These are phyloP conservation scores for Aplochiton taeniatus DNA, from an alignment of 2,797 vertebrate genomes.

Conservation along the genomic window DNA sequence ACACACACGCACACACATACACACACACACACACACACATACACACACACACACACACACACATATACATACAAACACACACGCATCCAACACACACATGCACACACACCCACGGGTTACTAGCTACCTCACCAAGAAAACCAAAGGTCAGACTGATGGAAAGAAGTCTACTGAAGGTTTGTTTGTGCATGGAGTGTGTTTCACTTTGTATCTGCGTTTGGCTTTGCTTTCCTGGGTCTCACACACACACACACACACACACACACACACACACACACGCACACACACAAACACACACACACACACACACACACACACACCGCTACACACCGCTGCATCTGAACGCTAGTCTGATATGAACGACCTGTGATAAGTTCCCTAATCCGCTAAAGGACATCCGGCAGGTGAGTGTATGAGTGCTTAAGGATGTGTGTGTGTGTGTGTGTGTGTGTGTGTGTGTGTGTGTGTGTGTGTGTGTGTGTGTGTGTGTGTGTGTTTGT, in stretches of 20 bases:
- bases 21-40: not conserved
- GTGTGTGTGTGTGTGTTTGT: not conserved
- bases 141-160: no score
- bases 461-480: not conserved
- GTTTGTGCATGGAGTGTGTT: no score
- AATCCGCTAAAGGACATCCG: not conserved
- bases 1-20: no score
- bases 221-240: no score
- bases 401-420: not conserved
- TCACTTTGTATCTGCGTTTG: no score
- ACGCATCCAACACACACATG: not conserved
- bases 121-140: no score
- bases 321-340: not conserved
- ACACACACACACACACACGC: slow-evolving; percentile 3
- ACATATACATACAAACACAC: not conserved
- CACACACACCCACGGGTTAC: not conserved
- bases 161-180: no score
- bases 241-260: not conserved
- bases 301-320: slow-evolving; percentile 6
- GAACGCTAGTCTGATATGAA: slow-evolving; percentile 1
- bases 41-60: not conserved
- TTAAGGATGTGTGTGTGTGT: not conserved
- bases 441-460: not conserved
- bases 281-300: not conserved
- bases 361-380: slow-evolving; percentile 11